These are phyloP conservation scores for Ernsta delagoae DNA, from an alignment of 2,888 invertebrate species.

Conservation along the genomic window DNA sequence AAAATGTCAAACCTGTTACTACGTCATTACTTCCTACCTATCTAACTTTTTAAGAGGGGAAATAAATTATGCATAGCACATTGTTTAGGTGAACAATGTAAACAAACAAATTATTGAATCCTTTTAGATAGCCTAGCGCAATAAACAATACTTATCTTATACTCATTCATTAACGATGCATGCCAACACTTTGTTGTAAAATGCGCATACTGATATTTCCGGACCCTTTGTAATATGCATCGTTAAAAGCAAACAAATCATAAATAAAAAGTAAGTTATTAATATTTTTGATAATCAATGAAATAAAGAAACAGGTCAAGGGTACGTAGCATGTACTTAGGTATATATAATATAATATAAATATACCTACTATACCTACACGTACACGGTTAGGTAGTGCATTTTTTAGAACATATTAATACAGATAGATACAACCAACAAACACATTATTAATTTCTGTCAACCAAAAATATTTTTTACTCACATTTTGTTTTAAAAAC, in stretches of 20 bases:
- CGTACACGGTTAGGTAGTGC: too few relatives aligned
- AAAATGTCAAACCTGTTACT: too few relatives aligned
- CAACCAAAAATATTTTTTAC: too few relatives aligned
- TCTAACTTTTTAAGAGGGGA: background rate
- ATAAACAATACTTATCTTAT: background rate
- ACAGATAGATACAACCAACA: too few relatives aligned
- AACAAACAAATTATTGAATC: conserved; percentile 3
- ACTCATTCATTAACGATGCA: background rate
- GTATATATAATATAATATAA: too few relatives aligned
- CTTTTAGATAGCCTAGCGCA: background rate
- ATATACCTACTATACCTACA: too few relatives aligned
- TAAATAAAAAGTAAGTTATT: too few relatives aligned
- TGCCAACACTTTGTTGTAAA: conserved; percentile 1
- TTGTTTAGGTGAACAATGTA: background rate
- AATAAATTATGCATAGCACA: background rate
- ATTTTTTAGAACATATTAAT: too few relatives aligned
- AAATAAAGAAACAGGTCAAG: too few relatives aligned
- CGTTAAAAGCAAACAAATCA: background rate
- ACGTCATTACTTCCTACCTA: too few relatives aligned
- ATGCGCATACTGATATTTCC: conserved; percentile 8
- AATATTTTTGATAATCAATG: too few relatives aligned
- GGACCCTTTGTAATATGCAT: background rate
- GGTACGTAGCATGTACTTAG: too few relatives aligned
- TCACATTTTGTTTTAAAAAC: background rate
- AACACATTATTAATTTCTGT: background rate